Evolutionary conservation across 2,797 vertebrate species (phyloP).

Genomic region (Carapus acus): DNA sequence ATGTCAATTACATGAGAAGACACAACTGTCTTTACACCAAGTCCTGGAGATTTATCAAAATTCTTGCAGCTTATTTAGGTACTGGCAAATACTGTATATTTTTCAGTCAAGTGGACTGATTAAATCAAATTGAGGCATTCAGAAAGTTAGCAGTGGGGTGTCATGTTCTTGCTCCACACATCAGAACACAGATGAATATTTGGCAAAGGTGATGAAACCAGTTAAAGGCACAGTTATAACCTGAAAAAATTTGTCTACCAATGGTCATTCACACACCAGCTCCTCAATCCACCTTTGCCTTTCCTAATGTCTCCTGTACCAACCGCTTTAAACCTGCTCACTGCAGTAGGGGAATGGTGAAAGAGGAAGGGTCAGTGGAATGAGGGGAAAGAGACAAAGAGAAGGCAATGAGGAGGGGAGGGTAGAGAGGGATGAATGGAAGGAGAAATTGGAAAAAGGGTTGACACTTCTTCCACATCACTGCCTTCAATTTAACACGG

Average conservation of each 20-base stretch:
- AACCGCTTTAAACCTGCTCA: conserved; percentile 3
- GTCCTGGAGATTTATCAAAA: background rate
- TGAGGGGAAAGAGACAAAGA: conserved; percentile 33
- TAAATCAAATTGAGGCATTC: too few species aligned
- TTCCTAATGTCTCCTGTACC: conserved; percentile 13
- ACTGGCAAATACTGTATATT: too few species aligned
- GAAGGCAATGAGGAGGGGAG: conserved; percentile 26
- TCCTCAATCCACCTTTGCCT: conserved; percentile 17
- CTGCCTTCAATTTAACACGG: conserved; percentile 77
- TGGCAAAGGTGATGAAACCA: background rate
- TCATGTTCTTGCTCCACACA: too few species aligned
- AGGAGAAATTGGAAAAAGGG: conserved; percentile 47
- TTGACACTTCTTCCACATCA: conserved; percentile 74
- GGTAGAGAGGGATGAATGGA: conserved; percentile 35
- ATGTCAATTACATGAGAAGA: conserved; percentile 20
- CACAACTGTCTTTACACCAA: background rate
- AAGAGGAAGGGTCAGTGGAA: conserved; percentile 34
- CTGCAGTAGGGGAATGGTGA: conserved; percentile 42
- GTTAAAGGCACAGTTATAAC: background rate
- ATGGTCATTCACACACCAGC: conserved; percentile 4
- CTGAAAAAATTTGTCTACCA: background rate
- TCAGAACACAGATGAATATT: conserved; percentile 2
- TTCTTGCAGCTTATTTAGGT: too few species aligned
- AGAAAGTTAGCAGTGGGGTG: too few species aligned
- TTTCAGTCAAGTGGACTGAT: too few species aligned